Evolutionary conservation across 1,140 invertebrate species (phyloP), one percentile per base, ranked within the genome.

Genomic region (Drosophila pachea): DNA sequence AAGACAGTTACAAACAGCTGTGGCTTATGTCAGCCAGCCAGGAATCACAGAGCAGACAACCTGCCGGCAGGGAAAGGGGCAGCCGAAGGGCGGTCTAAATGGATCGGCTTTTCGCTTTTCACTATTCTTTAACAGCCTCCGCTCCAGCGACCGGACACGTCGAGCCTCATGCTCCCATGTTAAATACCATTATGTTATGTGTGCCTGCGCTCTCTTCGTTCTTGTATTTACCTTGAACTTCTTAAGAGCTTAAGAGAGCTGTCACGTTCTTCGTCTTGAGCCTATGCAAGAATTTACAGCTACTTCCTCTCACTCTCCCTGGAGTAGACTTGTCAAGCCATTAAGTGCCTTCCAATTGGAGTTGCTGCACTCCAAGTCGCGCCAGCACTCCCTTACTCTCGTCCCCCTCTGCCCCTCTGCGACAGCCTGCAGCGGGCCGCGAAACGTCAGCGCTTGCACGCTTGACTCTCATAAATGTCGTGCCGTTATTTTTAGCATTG

Each of bases 1-100:
- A 83, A 84, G 78, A 84, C 75, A 84, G 75, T 66, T 73, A 65
- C 72, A 73, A 84, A 75, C 78, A 78, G 79, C 75, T 82, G 78
- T 62, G 78, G 75, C 78, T 76, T 66, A 62, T 56, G 22, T 14
- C 12, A 53, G 32, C 32, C 50, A 35, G 31, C 8, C 33, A 32
- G 14, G 47, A 22, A 38, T 1, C 6, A 16, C 11, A 32, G 11
- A 11, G n/a, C n/a, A n/a, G n/a, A n/a, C n/a, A n/a, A n/a, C n/a
- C n/a, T n/a, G 7, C 7, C 4, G 7, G 5, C 9, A 42, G n/a
- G 8, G 9, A 35, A 16, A 7, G 43, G 35, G 8, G 14, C 36
- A 14, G 45, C 55, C 38, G 43, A 32, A 31, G 45, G n/a, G 55
- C 31, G 14, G 43, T 59, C 50, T 47, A 11, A 47, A 22, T 14